phyloP scores from a whole-genome alignment of 2,797 vertebrate species.

The Melanotaenia nigrans region DNA sequence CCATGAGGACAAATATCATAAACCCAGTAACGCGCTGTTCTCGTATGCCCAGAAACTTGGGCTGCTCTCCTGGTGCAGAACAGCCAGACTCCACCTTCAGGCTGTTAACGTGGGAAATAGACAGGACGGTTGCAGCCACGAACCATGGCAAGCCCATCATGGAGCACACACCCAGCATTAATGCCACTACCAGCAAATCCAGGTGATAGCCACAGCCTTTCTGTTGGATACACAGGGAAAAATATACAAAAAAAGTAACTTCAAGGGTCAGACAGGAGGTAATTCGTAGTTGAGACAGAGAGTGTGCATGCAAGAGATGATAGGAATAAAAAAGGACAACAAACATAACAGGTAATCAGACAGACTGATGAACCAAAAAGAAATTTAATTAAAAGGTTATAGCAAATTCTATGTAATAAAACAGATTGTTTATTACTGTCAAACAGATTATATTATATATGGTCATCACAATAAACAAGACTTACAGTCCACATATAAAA shows the following conservation, averaged over 20 bases:
- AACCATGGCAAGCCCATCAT: slow-evolving; percentile 97
- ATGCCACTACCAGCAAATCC: slow-evolving; percentile 90
- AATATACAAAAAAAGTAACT: not conserved
- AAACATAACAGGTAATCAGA: too few species aligned
- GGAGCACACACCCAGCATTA: slow-evolving; percentile 95
- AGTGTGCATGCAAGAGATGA: too few species aligned
- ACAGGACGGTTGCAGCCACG: slow-evolving; percentile 95
- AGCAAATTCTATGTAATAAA: not conserved
- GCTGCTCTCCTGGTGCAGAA: slow-evolving; percentile 95
- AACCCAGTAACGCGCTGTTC: slow-evolving; percentile 95
- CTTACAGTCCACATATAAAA: not conserved
- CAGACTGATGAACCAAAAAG: not conserved
- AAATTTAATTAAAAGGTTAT: not conserved
- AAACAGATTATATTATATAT: not conserved
- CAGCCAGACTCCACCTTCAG: slow-evolving; percentile 95
- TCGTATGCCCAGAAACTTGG: slow-evolving; percentile 94
- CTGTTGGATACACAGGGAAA: slow-evolving; percentile 72
- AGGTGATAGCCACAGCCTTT: slow-evolving; percentile 98
- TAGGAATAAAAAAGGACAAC: too few species aligned
- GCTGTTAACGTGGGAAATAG: slow-evolving; percentile 97
- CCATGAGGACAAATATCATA: slow-evolving; percentile 96
- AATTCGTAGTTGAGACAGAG: not conserved
- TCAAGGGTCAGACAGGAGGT: not conserved
- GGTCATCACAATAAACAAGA: not conserved
- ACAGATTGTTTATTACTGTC: not conserved